A percentile compares a stretch with the other conserved stretches of the same genome.
phyloP scores from a whole-genome alignment of 2,797 vertebrate species.

The Austrolebias charrua region DNA sequence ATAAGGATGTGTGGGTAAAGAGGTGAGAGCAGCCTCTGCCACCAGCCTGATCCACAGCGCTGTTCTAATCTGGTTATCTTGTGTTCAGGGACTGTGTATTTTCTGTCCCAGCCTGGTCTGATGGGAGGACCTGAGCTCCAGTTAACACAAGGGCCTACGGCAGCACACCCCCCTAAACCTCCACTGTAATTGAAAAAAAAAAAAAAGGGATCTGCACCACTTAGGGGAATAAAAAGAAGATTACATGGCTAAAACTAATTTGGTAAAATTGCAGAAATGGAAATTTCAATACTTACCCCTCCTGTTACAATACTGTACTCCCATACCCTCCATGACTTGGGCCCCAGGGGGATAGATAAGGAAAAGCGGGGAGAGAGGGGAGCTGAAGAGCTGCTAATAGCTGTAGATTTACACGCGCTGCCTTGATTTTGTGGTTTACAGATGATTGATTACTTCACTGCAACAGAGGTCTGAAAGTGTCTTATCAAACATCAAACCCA shows the following conservation, averaged over 20 bases:
- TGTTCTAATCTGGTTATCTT: conserved; percentile 82
- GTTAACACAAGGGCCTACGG: conserved; percentile 71
- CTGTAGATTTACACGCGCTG: conserved; percentile 70
- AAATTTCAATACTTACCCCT: conserved; percentile 74
- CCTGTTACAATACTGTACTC: conserved; percentile 76
- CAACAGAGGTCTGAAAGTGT: conserved; percentile 59
- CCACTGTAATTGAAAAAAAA: conserved; percentile 86
- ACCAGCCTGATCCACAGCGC: conserved; percentile 76
- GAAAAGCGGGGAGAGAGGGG: conserved; percentile 27
- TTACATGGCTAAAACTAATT: conserved; percentile 87
- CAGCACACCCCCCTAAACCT: conserved; percentile 79
- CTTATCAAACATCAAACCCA: conserved; percentile 65
- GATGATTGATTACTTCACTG: conserved; percentile 73
- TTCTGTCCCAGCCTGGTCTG: conserved; percentile 58
- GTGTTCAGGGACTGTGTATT: conserved; percentile 65
- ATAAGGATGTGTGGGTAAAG: conserved; percentile 74
- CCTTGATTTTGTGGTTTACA: conserved; percentile 72
- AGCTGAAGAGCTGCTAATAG: conserved; percentile 67
- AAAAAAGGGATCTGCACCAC: conserved; percentile 74
- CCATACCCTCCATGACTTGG: conserved; percentile 62
- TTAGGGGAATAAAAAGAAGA: conserved; percentile 86
- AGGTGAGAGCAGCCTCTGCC: conserved; percentile 71
- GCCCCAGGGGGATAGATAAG: conserved; percentile 61
- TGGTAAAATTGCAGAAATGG: conserved; percentile 83
- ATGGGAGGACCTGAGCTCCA: conserved; percentile 66